Base-by-base conservation (phyloP, 2,888 invertebrate species). In the Prosopocoilus inquinatus region DNA sequence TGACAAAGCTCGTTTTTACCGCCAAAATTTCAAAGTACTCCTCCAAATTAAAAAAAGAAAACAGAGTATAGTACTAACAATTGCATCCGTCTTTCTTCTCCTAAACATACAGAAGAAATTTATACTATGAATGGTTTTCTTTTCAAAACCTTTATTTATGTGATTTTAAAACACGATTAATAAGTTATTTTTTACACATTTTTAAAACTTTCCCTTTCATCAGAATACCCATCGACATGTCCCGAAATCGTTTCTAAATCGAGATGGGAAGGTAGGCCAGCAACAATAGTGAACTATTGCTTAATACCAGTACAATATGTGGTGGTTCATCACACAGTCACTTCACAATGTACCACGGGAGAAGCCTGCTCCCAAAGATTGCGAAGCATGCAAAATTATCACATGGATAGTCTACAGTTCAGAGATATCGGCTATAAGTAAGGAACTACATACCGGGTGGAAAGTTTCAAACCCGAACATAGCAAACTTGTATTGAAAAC, bases 361-460 rank as follows among this genome's bases (percentile, higher is more conserved):
- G 67, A 65, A 0, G 65, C 72, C 1, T 86, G 86, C 60, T 71
- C 76, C 2, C 58, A 61, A 3, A 60, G 72, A 0, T 66, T 80
- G 3, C 75, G 70, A 20, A 74, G 70, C 16, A 82, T 84, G 35
- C 82, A 84, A 58, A 69, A 74, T 47, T 79, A 79, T 60, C 85
- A 85, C 13, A 80, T 80, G 69, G 73, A 80, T 46, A 64, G 65
- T 1, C 59, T 78, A 13, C 73, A 78, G 9, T 84, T 80, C 67
- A 70, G 73, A 41, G 85, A 86, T 64, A 82, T 86, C 51, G 85
- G 80, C 28, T 81, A 79, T 65, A 84, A 84, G 58, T 85, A 85
- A 65, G 50, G 84, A 49, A 77, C 85, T 48, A 36, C 36, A 36
- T 36, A 4, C 20, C 2, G 20, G 20, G 20, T 2, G 3, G 20